Evolutionary conservation across 2,888 invertebrate species (phyloP), one percentile per base, ranked within the genome.

Genomic region (Polyommatus icarus): DNA sequence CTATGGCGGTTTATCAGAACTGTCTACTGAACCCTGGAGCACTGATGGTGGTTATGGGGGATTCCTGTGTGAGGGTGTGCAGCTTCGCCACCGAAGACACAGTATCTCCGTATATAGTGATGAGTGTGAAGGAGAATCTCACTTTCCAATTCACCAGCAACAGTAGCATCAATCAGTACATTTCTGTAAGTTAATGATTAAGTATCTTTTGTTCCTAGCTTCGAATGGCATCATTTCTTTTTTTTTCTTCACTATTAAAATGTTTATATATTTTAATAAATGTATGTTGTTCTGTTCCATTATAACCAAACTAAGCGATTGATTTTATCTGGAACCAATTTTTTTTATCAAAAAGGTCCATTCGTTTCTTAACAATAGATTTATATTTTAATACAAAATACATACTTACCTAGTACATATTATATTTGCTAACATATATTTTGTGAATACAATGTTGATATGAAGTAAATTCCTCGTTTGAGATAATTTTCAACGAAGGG

Each of bases 121-220:
- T 88, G 18, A 83, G 86, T 1, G 84, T 89, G 1, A 84, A 73
- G 76, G 85, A 85, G 12, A 86, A 87, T 73, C 80, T 92, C 7
- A 84, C 88, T 8, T 89, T 93, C 50, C 84, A 86, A 46, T 93
- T 91, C 78, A 78, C 89, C 50, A 91, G 91, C 80, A 93, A 93
- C 78, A 92, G 90, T 85, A 92, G 91, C 79, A 85, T 92, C 36
- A 93, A 93, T 81, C 79, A 86, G 3, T 91, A 92, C 79, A 87
- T 93, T 79, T 87, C 89, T 59, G 93, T 92, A 81, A 87, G 89
- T 83, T 15, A 20, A 54, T 54, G 12, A 12, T 10, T 10, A 46
- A 46, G 46, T 46, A 46, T 8, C 10, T 46, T 46, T 10, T 46
- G 46, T 3, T 46, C 46, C 12, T 46, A 50, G 50, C 50, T 36